Evolutionary conservation across 2,888 invertebrate species (phyloP).

Genomic region (Pseudoips prasinana): DNA sequence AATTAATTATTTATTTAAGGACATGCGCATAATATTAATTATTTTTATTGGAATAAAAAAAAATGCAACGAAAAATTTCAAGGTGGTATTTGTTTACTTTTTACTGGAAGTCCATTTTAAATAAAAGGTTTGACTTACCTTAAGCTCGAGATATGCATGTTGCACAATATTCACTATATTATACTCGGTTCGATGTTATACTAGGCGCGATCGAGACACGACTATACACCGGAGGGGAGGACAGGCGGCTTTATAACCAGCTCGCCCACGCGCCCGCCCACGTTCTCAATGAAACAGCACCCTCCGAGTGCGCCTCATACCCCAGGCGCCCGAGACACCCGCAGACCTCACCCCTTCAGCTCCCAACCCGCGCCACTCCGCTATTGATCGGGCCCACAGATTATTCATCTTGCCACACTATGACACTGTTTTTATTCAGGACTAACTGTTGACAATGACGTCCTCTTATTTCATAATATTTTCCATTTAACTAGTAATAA

Average conservation of each 20-base stretch:
- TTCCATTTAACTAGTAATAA: not conserved
- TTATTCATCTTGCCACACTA: constrained; percentile 73
- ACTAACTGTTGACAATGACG: constrained; percentile 22
- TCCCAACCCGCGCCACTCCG: constrained; percentile 52
- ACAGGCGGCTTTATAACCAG: constrained; percentile 68
- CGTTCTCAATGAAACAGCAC: constrained; percentile 85
- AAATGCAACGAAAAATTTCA: too few species aligned
- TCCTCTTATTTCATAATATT: constrained; percentile 8
- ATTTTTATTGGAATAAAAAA: too few species aligned
- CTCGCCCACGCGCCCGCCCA: constrained; percentile 83
- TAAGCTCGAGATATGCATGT: constrained; percentile 57
- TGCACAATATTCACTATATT: constrained; percentile 59
- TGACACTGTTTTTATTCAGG: constrained; percentile 45
- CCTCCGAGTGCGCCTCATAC: constrained; percentile 38
- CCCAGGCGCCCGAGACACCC: constrained; percentile 37
- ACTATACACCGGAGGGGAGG: constrained; percentile 64
- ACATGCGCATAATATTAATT: too few species aligned
- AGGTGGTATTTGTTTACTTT: too few species aligned
- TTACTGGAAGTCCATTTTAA: too few species aligned
- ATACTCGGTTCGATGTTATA: constrained; percentile 42
- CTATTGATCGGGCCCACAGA: constrained; percentile 76
- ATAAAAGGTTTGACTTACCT: too few species aligned
- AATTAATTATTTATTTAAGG: too few species aligned
- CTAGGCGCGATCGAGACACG: constrained; percentile 52
- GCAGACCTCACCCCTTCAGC: constrained; percentile 28